Evolutionary conservation across 2,113 vertebrate genomes (phyloP), one percentile per base, ranked within the genome.

Genomic region (Rhinichthys klamathensis): DNA sequence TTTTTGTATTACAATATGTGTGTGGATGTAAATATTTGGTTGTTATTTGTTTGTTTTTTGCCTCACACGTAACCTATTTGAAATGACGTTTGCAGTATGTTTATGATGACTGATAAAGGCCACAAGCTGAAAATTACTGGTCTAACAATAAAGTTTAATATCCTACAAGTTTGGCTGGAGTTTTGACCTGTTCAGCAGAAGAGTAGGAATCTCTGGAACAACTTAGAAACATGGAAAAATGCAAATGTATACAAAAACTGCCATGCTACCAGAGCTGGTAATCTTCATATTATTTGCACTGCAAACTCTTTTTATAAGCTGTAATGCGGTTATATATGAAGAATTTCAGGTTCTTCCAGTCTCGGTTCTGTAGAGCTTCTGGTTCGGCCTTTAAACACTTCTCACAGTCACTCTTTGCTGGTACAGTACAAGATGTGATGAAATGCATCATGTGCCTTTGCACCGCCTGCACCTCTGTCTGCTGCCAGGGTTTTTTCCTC

Each of bases 321-420:
- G 60, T 85, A 25, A 90, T 88, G 0, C 69, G n/a, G 76, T 90
- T 90, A 27, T 88, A 85, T 9, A 88, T 49, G 13, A 72, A 85
- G 23, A 85, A 85, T 30, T 83, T 90, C 21, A 87, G 18, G 15
- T 30, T 83, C 38, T 86, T 73, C 85, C 85, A 79, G 44, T 87
- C 56, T 1, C 63, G 12, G 58, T 84, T 84, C 21, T 82, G 79
- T 12, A 82, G 69, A 35, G 32, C 51, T 58, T 83, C 77, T 10
- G 84, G 72, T 82, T 89, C 84, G 46, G 84, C 84, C 27, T n/a
- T 81, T 30, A 86, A 84, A 78, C 88, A 89, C 9, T 82, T 84
- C 61, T 86, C 84, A 73, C 86, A 89, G 32, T 89, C 44, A 46
- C 61, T 84, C 61, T 77, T 77, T n/a, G 79, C 10, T 56, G 85